A percentile compares a stretch with the other conserved stretches of the same genome.
Conservation (phyloP, 2,797 vertebrate genomes). For the Parambassis ranga region DNA sequence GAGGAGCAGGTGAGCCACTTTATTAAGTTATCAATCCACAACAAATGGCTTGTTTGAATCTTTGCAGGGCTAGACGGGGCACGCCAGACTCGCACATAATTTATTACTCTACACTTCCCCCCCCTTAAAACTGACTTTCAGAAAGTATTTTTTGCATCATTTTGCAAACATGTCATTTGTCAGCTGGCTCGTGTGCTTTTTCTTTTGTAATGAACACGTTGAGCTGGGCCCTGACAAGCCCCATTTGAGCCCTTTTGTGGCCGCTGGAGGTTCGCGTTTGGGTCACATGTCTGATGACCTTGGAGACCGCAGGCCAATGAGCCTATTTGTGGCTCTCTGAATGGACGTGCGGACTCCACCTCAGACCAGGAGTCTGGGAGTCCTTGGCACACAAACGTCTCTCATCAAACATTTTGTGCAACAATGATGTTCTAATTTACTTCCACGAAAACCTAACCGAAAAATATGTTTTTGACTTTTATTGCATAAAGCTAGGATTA, state of each 20-base stretch:
- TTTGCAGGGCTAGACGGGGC: constrained; percentile 38
- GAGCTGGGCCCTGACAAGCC: constrained; percentile 12
- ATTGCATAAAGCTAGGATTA: too few species aligned
- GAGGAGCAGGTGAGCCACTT: constrained; percentile 52
- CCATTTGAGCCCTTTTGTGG: constrained; percentile 20
- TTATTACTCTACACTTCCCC: constrained; percentile 39
- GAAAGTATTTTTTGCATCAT: constrained; percentile 58
- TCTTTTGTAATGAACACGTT: constrained; percentile 50
- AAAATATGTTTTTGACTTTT: neutral
- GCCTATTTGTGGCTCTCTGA: constrained; percentile 41
- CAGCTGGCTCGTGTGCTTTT: constrained; percentile 15
- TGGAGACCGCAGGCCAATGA: constrained; percentile 41
- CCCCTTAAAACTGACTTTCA: constrained; percentile 4
- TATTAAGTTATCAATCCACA: constrained; percentile 37
- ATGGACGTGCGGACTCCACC: constrained; percentile 24
- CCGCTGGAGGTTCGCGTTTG: constrained; percentile 36
- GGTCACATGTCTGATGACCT: constrained; percentile 64
- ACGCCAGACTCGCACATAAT: constrained; percentile 33
- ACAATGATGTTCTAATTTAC: constrained; percentile 14
- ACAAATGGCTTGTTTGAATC: constrained; percentile 47
- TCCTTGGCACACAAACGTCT: neutral
- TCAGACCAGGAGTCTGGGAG: constrained; percentile 15
- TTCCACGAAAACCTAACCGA: neutral
- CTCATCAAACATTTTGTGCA: neutral
- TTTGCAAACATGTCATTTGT: constrained; percentile 63